Base-by-base conservation (phyloP, 2,888 invertebrate species). In the Dastarcus helophoroides region DNA sequence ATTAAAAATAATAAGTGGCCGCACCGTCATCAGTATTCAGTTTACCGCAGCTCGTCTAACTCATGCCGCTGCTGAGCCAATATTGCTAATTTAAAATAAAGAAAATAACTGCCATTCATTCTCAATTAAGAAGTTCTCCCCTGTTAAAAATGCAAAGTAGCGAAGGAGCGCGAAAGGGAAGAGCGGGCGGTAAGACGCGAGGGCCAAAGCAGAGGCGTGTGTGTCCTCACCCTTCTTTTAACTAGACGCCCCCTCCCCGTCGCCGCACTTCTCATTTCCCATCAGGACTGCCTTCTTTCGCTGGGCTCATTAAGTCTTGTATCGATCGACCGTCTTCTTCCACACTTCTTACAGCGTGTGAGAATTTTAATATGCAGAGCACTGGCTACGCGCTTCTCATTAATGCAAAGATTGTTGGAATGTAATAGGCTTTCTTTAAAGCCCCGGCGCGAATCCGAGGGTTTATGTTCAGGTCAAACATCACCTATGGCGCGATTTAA, bases 281-380 rank as follows among this genome's bases (percentile, higher is more conserved):
- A 52, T 52, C 50, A 51, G 49, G 44, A 43, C 53, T 42, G 56
- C 55, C 54, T 57, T 58, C 57, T 57, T 57, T 58, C 53, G 55
- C 56, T 46, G 51, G 54, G 55, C 53, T 53, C 53, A 52, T 53
- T 53, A 53, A 53, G 51, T 52, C 51, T 52, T 51, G 49, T 53
- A 53, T 53, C 51, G 53, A 53, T 51, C 53, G 47, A 41, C 24
- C 44, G 36, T 46, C 46, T 56, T 58, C 58, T 57, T 58, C 52
- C 47, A 50, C 50, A 50, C 47, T 50, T 53, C 51, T 51, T 51
- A 51, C 48, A 45, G 47, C 56, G 57, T 57, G 56, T 55, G 57
- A 55, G 57, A 57, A 56, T 57, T 57, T 57, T 57, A 57, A 56
- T 57, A 57, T 56, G 56, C 56, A 52, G n/a, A n/a, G 53, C 51